phyloP scores from a whole-genome alignment of 1,140 invertebrate genomes.

The Sycophila sp. region DNA sequence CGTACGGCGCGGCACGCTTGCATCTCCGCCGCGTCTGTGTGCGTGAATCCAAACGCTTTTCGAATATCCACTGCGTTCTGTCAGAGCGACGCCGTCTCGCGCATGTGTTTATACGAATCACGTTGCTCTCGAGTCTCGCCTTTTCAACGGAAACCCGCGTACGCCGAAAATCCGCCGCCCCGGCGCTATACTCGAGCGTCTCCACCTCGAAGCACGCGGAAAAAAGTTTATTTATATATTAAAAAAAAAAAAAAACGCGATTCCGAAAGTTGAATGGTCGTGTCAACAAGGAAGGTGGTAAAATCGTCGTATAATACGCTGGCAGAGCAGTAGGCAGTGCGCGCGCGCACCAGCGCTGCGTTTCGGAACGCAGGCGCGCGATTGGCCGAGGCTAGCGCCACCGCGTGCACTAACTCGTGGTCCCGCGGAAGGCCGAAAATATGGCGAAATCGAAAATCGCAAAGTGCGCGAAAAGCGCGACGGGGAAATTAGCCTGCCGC shows the following conservation, averaged over 20 bases:
- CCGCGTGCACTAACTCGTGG: too few relatives aligned
- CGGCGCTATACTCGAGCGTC: too few relatives aligned
- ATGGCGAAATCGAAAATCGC: conserved; percentile 55
- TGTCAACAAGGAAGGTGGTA: too few relatives aligned
- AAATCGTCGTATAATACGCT: neutral
- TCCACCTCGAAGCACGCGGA: too few relatives aligned
- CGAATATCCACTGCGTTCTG: conserved; percentile 13
- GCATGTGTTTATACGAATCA: neutral
- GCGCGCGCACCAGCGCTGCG: neutral
- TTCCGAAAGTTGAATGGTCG: too few relatives aligned
- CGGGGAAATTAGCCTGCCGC: too few relatives aligned
- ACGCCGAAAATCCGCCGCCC: too few relatives aligned
- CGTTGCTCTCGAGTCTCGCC: too few relatives aligned
- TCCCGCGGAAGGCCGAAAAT: conserved; percentile 53
- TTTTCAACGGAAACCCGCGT: too few relatives aligned
- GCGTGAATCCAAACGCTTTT: conserved; percentile 7
- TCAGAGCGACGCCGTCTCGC: neutral
- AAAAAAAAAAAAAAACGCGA: too few relatives aligned
- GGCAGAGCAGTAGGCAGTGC: too few relatives aligned
- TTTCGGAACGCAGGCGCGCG: conserved; percentile 30
- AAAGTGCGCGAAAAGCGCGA: conserved; percentile 58
- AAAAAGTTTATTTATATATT: too few relatives aligned
- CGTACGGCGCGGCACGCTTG: neutral
- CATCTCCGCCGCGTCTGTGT: conserved; percentile 12
- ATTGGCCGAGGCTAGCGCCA: conserved; percentile 45